phyloP scores from a whole-genome alignment of 2,888 invertebrate species.

The Sympetrum striolatum region DNA sequence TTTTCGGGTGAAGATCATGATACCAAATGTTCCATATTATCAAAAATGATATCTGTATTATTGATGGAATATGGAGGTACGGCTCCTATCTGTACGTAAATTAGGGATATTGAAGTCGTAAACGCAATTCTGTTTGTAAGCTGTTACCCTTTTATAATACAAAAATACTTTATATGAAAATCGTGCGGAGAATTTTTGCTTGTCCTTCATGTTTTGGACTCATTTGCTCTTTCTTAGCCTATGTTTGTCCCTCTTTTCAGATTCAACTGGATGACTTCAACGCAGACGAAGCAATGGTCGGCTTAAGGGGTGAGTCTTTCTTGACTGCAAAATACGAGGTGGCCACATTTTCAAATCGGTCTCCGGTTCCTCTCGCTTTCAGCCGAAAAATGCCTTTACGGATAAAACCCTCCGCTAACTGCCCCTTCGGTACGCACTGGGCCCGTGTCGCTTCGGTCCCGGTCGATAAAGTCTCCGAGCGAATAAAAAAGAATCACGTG shows the following conservation, averaged over 20 bases:
- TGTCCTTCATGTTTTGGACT: not conserved
- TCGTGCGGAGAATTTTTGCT: no score
- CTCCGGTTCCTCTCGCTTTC: not conserved
- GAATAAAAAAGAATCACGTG: not conserved
- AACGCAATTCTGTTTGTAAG: no score
- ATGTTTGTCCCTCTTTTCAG: not conserved
- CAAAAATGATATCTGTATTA: no score
- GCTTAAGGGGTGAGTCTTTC: not conserved
- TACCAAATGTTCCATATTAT: no score
- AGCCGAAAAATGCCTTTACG: not conserved
- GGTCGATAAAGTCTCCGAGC: not conserved
- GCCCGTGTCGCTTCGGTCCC: not conserved
- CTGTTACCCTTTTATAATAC: no score
- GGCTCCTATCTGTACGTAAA: no score
- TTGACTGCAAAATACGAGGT: not conserved
- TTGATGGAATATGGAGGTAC: no score
- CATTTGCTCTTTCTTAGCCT: not conserved
- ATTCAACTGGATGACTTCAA: not conserved
- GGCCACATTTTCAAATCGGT: not conserved
- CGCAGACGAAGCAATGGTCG: not conserved
- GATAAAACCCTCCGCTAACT: not conserved
- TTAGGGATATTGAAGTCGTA: no score
- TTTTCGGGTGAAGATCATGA: no score
- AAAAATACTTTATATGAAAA: no score
- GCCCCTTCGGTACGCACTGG: not conserved